A percentile compares a stretch with the other conserved stretches of the same genome.
These are phyloP conservation scores for Leptoclinus maculatus DNA, from an alignment of 2,797 vertebrate species.

Conservation along the genomic window DNA sequence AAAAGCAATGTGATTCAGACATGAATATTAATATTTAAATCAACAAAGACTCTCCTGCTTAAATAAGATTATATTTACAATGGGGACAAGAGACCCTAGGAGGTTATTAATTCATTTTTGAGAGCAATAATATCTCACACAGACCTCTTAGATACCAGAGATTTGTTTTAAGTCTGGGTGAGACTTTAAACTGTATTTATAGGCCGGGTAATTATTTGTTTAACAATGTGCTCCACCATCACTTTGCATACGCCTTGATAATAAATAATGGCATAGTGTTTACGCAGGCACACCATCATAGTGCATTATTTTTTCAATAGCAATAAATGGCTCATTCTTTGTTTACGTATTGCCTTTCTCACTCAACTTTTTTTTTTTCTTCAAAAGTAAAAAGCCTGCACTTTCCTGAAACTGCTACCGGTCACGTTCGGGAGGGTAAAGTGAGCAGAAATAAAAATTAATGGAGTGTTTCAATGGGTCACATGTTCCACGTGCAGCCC, in stretches of 20 bases:
- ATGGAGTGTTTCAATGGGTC: neutral
- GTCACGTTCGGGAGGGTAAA: neutral
- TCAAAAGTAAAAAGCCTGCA: neutral
- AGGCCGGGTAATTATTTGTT: conserved; percentile 2
- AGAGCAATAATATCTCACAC: too few relatives aligned
- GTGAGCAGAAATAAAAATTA: neutral
- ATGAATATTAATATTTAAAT: neutral
- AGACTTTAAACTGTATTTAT: neutral
- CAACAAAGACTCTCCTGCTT: neutral
- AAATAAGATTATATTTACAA: neutral
- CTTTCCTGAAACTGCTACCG: neutral
- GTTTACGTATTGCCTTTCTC: neutral
- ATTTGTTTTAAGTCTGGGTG: neutral
- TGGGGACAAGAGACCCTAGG: neutral
- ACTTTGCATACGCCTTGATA: conserved; percentile 15
- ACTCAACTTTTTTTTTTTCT: neutral
- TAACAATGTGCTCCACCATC: neutral
- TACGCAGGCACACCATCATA: neutral
- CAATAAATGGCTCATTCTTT: neutral
- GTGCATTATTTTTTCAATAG: neutral
- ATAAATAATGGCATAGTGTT: neutral
- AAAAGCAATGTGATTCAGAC: neutral
- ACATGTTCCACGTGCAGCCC: conserved; percentile 52
- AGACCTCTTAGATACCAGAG: neutral
- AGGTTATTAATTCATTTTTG: neutral